phyloP scores from a whole-genome alignment of 2,888 invertebrate genomes.

The Gari tellinella region DNA sequence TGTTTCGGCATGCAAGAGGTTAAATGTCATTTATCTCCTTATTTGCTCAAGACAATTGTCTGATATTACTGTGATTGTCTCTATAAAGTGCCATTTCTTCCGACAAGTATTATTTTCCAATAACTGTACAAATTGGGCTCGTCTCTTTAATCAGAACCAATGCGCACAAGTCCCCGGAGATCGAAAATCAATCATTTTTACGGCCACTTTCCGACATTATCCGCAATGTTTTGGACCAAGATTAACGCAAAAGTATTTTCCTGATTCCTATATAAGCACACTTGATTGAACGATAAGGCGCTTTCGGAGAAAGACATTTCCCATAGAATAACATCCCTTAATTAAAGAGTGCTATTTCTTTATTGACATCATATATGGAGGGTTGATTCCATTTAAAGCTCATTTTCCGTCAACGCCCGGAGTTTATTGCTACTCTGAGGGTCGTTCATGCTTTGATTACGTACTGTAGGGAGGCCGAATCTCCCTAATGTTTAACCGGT shows the following conservation, averaged over 20 bases:
- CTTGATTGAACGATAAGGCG: constrained; percentile 29
- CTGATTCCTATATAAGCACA: constrained; percentile 32
- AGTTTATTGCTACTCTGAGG: neutral
- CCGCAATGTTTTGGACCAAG: no score
- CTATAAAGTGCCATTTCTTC: constrained; percentile 21
- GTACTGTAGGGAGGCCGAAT: no score
- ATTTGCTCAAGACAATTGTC: constrained; percentile 17
- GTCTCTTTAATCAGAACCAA: constrained; percentile 30
- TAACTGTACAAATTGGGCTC: constrained; percentile 47
- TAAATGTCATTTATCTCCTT: no score
- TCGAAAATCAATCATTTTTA: constrained; percentile 45
- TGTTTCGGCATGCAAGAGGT: no score
- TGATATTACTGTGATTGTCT: constrained; percentile 16
- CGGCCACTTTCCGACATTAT: constrained; percentile 23
- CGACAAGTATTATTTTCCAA: constrained; percentile 52
- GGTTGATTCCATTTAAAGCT: constrained; percentile 4
- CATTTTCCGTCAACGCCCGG: neutral
- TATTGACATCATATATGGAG: constrained; percentile 17
- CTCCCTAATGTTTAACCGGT: no score
- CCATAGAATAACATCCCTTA: constrained; percentile 19
- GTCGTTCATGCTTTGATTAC: neutral
- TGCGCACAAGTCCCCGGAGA: neutral
- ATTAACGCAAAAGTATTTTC: constrained; percentile 6
- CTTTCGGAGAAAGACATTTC: constrained; percentile 5
- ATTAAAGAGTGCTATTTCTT: constrained; percentile 19